A percentile compares a stretch with the other conserved stretches of the same genome.
Evolutionary conservation across 2,888 invertebrate genomes (phyloP).

Genomic region (Ramazzottius varieornatus): DNA sequence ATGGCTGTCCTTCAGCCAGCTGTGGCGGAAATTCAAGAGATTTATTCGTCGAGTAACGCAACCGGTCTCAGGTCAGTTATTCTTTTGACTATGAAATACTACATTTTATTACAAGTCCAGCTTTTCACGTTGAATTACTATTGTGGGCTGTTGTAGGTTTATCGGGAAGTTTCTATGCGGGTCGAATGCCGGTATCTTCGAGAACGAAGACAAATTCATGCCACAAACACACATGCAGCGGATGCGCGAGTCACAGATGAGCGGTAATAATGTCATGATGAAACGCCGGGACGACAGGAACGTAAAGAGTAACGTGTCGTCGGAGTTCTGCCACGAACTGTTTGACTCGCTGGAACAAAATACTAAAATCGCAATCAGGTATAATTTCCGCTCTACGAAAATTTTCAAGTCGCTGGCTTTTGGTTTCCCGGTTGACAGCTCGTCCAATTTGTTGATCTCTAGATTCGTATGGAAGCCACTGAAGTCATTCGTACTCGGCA

Average conservation of each 20-base stretch:
- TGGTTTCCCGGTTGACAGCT: too few species aligned
- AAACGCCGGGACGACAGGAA: not conserved
- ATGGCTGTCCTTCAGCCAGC: not conserved
- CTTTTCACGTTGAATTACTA: too few species aligned
- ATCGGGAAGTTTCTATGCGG: not conserved
- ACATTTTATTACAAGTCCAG: too few species aligned
- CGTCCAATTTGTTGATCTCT: too few species aligned
- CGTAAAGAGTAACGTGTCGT: not conserved
- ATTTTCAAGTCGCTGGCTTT: too few species aligned
- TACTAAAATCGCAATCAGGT: not conserved
- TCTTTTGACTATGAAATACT: too few species aligned
- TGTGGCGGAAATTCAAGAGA: not conserved
- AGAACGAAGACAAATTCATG: not conserved
- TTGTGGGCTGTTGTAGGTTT: too few species aligned
- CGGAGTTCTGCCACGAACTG: not conserved
- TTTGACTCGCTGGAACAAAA: not conserved
- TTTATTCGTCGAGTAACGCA: not conserved
- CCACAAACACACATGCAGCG: not conserved
- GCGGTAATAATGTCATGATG: not conserved
- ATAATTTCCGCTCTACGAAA: too few species aligned
- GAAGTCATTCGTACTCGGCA: not conserved
- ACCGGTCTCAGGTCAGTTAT: not conserved
- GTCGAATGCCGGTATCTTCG: not conserved
- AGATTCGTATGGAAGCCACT: not conserved
- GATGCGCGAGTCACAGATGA: not conserved